A percentile compares a stretch with the other conserved stretches of the same genome.
Conservation (phyloP, 2,888 invertebrate genomes). For the Chloromyia formosa region DNA sequence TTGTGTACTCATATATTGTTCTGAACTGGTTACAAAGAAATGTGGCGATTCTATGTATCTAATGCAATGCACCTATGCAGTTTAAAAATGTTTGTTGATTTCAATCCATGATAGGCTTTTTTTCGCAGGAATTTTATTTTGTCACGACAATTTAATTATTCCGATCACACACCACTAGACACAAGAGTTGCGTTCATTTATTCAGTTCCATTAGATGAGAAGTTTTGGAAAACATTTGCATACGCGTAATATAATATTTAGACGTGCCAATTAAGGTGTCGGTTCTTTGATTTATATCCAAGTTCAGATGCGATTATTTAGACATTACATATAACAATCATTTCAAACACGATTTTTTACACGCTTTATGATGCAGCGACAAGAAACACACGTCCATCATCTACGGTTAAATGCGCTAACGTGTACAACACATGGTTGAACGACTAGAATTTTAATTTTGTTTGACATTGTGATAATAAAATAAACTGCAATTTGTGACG, state of each 20-base stretch:
- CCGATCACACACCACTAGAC: constrained; percentile 17
- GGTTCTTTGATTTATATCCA: constrained; percentile 26
- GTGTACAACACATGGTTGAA: background rate
- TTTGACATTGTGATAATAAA: constrained; percentile 12
- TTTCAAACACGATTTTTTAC: constrained; percentile 23
- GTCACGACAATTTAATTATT: constrained; percentile 39
- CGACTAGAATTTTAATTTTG: constrained; percentile 7
- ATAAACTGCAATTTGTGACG: too few relatives aligned
- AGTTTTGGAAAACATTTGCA: background rate
- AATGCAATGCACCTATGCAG: too few relatives aligned
- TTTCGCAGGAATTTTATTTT: constrained; percentile 26
- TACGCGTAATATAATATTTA: background rate
- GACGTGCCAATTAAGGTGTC: constrained; percentile 9
- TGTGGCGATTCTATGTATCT: background rate
- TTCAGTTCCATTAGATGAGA: background rate
- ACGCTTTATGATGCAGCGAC: background rate
- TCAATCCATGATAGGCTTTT: too few relatives aligned
- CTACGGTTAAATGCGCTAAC: background rate
- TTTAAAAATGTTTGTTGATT: too few relatives aligned
- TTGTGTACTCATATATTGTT: too few relatives aligned
- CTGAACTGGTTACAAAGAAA: background rate
- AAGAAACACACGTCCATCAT: background rate
- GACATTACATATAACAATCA: constrained; percentile 22
- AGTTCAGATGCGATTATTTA: constrained; percentile 27
- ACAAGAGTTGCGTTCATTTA: constrained; percentile 1